Conservation (phyloP, 2,797 vertebrate genomes). For the Gallinago stenura region DNA sequence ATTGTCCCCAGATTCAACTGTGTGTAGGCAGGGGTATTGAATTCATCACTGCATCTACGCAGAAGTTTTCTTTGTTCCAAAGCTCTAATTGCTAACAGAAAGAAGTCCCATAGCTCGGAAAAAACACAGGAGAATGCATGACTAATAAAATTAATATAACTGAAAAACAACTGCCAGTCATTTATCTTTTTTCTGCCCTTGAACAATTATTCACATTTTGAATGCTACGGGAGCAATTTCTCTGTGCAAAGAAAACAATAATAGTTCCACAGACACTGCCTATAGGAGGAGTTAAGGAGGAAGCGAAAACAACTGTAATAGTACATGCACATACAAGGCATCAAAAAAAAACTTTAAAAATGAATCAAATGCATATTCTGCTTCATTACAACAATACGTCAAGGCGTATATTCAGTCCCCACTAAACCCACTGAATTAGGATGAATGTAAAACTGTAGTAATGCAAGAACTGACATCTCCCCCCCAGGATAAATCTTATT, state of each 20-base stretch:
- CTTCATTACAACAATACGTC: background rate
- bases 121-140: conserved; percentile 34
- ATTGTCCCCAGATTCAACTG: background rate
- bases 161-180: conserved; percentile 46
- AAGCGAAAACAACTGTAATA: background rate
- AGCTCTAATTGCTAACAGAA: conserved; percentile 42
- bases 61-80: conserved; percentile 43
- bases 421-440: background rate
- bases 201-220: conserved; percentile 40
- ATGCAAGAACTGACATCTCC: background rate
- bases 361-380: background rate
- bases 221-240: conserved; percentile 24
- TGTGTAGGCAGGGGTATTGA: background rate
- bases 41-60: conserved; percentile 25
- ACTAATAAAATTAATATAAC: conserved; percentile 54
- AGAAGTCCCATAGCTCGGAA: conserved; percentile 22
- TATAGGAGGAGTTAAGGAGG: background rate
- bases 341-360: conserved; percentile 7
- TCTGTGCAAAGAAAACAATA: background rate
- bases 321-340: accelerated
- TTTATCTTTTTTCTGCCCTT: conserved; percentile 54
- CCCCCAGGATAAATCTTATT: background rate
- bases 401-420: background rate
- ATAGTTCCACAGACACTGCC: background rate
- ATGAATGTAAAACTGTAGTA: background rate